These are phyloP conservation scores for Molanna angustata DNA, from an alignment of 2,888 invertebrate species.

Conservation along the genomic window DNA sequence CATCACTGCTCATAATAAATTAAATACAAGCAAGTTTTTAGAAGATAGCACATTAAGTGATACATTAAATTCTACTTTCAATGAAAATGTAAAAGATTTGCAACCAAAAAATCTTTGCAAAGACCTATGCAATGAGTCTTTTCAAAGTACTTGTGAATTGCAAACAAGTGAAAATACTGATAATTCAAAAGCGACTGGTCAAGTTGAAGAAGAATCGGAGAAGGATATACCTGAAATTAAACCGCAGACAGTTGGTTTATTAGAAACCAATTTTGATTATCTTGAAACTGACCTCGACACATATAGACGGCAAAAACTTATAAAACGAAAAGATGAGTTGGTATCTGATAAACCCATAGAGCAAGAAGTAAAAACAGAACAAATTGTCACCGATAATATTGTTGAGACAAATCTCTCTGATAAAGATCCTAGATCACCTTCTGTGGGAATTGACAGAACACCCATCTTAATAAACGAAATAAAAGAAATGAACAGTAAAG, in stretches of 20 bases:
- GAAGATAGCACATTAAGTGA: constrained; percentile 11
- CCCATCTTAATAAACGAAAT: constrained; percentile 44
- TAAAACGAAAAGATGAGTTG: constrained; percentile 6
- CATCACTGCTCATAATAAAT: constrained; percentile 14
- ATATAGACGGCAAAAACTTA: constrained; percentile 33
- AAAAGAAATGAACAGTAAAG: constrained; percentile 6
- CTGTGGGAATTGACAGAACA: constrained; percentile 50
- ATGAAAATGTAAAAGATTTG: constrained; percentile 3
- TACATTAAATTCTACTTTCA: neutral
- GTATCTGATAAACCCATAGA: neutral
- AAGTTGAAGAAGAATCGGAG: neutral
- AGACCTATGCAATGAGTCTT: constrained; percentile 18
- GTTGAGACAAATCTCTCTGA: constrained; percentile 32
- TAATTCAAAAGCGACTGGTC: neutral
- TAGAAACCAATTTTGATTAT: constrained; percentile 63
- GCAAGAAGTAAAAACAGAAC: neutral
- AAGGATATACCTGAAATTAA: constrained; percentile 35
- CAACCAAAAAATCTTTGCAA: constrained; percentile 40
- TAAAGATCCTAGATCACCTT: constrained; percentile 51
- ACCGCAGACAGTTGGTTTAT: constrained; percentile 46
- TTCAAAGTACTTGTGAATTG: constrained; percentile 37
- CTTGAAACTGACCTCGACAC: constrained; percentile 49
- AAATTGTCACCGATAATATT: constrained; percentile 2
- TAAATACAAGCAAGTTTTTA: constrained; percentile 6
- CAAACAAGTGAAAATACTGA: neutral